Evolutionary conservation across 1,140 invertebrate genomes (phyloP).

Genomic region (Xylocopa sonorina): DNA sequence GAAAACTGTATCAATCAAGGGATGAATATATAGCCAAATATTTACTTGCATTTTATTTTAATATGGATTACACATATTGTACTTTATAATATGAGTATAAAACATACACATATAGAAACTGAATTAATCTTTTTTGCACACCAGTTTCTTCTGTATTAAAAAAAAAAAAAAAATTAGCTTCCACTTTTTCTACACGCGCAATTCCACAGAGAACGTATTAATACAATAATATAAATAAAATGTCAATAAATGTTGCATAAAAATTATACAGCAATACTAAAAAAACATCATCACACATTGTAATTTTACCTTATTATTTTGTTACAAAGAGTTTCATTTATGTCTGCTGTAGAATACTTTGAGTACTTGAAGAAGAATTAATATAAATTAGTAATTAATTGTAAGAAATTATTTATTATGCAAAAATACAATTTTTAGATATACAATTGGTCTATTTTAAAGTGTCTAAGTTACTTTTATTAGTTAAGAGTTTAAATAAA

Average conservation of each 20-base stretch:
- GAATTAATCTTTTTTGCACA: background rate
- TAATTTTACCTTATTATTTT: background rate
- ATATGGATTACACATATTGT: slow-evolving; percentile 3
- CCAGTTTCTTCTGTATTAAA: background rate
- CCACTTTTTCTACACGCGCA: slow-evolving; percentile 4
- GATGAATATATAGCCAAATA: too few relatives aligned
- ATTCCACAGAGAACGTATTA: slow-evolving; percentile 58
- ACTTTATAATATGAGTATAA: slow-evolving; percentile 5
- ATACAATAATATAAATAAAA: slow-evolving; percentile 29
- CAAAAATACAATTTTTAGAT: slow-evolving; percentile 13
- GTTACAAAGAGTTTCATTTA: background rate
- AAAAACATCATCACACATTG: background rate
- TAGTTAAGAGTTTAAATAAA: slow-evolving; percentile 2
- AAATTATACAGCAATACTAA: background rate
- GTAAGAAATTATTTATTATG: slow-evolving; percentile 13
- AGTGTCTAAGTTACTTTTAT: slow-evolving; percentile 3
- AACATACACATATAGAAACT: background rate
- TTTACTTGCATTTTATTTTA: too few relatives aligned
- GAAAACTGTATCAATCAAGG: too few relatives aligned
- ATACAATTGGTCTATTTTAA: slow-evolving; percentile 11
- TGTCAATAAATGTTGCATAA: background rate
- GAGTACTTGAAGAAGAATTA: background rate
- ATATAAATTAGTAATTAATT: slow-evolving; percentile 2
- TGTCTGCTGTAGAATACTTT: slow-evolving; percentile 5
- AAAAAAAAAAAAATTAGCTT: slow-evolving; percentile 5